phyloP scores from a whole-genome alignment of 2,888 invertebrate genomes.

The Hyposoter dolosus region DNA sequence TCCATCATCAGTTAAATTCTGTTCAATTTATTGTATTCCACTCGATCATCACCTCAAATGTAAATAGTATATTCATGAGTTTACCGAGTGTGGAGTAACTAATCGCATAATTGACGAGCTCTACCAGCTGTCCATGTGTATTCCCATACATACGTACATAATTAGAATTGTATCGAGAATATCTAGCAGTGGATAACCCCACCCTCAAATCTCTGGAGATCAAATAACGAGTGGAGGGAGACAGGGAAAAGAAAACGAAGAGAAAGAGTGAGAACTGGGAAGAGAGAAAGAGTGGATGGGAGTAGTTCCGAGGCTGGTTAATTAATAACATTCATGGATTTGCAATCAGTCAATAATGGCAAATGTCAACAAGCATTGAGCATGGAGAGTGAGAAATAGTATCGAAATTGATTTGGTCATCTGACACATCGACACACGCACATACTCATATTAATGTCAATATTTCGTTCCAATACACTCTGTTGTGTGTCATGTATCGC shows the following conservation, averaged over 20 bases:
- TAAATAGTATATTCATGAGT: conserved; percentile 58
- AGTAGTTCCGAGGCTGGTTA: conserved; percentile 38
- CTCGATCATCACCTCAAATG: conserved; percentile 7
- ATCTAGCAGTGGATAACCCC: conserved; percentile 27
- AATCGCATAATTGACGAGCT: conserved; percentile 59
- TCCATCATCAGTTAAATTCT: conserved; percentile 1
- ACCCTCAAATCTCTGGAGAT: conserved; percentile 21
- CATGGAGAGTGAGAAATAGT: conserved; percentile 44
- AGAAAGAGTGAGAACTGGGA: conserved; percentile 27
- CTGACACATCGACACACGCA: background rate
- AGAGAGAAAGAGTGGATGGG: background rate
- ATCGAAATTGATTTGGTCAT: conserved; percentile 54
- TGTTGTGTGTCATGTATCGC: conserved; percentile 11
- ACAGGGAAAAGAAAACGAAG: conserved; percentile 9
- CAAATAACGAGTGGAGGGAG: conserved; percentile 36
- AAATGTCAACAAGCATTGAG: conserved; percentile 60
- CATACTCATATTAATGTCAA: background rate
- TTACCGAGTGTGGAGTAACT: conserved; percentile 52
- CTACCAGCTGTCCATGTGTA: background rate
- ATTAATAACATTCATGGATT: conserved; percentile 68
- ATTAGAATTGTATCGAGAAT: conserved; percentile 12
- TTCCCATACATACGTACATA: conserved; percentile 14
- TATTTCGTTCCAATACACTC: conserved; percentile 9
- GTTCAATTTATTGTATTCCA: background rate
- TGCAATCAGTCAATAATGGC: conserved; percentile 69